Conservation (phyloP, 2,113 vertebrate genomes). For the Propithecus coquereli region DNA sequence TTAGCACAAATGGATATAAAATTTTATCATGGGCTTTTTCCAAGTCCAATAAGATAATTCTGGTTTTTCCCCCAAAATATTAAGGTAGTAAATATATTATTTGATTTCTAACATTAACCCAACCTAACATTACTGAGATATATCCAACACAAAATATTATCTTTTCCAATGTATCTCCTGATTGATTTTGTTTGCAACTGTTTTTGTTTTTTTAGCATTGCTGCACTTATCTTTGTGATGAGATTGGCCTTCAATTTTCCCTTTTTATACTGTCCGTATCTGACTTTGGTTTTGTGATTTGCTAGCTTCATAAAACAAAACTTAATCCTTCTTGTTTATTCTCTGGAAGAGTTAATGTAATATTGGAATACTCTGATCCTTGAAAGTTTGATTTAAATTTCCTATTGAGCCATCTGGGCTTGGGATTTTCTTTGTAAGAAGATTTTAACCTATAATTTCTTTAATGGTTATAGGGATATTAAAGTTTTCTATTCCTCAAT, state of each 20-base stretch:
- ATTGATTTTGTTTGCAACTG: not conserved
- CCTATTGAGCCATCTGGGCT: not conserved
- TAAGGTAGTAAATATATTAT: constrained; percentile 10
- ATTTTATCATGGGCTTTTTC: constrained; percentile 15
- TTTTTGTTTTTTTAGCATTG: not conserved
- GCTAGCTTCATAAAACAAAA: not conserved
- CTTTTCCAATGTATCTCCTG: not conserved
- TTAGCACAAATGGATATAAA: not conserved
- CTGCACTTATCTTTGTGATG: not conserved
- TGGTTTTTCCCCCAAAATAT: not conserved
- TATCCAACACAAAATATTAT: not conserved
- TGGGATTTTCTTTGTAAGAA: constrained; percentile 24
- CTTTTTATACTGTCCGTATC: not conserved
- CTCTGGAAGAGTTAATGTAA: constrained; percentile 20
- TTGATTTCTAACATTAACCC: constrained; percentile 29
- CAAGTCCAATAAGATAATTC: constrained; percentile 7
- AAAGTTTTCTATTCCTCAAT: not conserved
- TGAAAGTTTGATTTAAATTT: constrained; percentile 47
- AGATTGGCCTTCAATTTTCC: not conserved
- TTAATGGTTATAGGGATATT: not conserved
- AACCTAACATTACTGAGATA: not conserved
- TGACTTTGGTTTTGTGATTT: not conserved
- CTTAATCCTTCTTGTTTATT: not conserved
- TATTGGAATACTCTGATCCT: constrained; percentile 5
- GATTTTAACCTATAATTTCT: constrained; percentile 37